phyloP scores from a whole-genome alignment of 2,888 invertebrate genomes.

The Allolobophora icterica region DNA sequence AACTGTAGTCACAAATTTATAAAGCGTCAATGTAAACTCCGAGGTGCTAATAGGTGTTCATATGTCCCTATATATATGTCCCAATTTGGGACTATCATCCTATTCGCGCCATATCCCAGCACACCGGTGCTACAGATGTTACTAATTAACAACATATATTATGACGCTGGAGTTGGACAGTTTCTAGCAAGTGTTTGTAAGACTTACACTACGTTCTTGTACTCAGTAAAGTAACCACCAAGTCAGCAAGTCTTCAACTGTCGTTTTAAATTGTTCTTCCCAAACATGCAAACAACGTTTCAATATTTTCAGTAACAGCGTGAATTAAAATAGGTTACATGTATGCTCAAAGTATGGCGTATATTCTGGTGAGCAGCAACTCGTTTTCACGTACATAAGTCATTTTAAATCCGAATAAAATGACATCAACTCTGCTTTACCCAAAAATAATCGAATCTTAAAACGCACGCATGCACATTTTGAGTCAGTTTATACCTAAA shows the following conservation, averaged over 20 bases:
- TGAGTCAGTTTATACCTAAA: not conserved
- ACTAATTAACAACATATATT: too few species aligned
- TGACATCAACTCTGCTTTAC: not conserved
- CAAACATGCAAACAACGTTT: not conserved
- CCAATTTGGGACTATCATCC: too few species aligned
- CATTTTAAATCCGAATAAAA: conserved; percentile 7
- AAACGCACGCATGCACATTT: not conserved
- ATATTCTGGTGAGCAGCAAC: not conserved
- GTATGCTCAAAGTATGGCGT: not conserved
- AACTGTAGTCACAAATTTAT: too few species aligned
- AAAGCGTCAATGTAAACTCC: too few species aligned
- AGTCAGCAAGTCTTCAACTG: not conserved
- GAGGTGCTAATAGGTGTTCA: too few species aligned
- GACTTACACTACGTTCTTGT: not conserved
- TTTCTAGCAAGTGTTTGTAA: not conserved
- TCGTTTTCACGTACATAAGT: not conserved
- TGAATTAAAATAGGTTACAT: not conserved
- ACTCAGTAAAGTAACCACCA: not conserved
- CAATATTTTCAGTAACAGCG: not conserved
- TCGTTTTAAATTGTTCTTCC: not conserved
- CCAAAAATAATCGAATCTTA: not conserved
- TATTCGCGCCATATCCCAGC: too few species aligned
- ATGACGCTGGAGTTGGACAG: too few species aligned
- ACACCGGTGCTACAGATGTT: too few species aligned
- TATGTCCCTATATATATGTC: too few species aligned